Conservation (phyloP, 64 coral and sea anemone species). For the Actinia equina region DNA sequence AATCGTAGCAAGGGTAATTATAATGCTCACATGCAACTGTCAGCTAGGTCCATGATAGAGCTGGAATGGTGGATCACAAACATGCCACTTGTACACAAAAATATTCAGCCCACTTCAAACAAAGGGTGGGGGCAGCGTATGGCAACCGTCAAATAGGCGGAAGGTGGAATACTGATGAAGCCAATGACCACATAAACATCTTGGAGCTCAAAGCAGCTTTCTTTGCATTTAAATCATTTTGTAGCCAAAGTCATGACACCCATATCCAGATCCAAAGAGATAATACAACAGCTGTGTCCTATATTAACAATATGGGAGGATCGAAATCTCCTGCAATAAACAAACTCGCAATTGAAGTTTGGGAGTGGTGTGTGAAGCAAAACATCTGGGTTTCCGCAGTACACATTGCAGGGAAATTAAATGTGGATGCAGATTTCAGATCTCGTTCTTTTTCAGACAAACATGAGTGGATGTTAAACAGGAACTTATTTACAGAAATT, state of each 20-base stretch:
- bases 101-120: slow-evolving; percentile 52
- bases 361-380: slow-evolving; percentile 41
- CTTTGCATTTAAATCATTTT: slow-evolving; percentile 70
- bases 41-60: slow-evolving; percentile 33
- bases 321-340: slow-evolving; percentile 40
- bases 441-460: slow-evolving; percentile 3
- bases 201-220: slow-evolving; percentile 66
- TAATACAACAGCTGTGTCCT: slow-evolving; percentile 47
- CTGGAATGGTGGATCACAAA: slow-evolving; percentile 64
- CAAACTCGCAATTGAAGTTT: slow-evolving; percentile 38
- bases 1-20: slow-evolving; percentile 49
- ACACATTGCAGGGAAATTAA: slow-evolving; percentile 53
- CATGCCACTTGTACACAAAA: slow-evolving; percentile 43
- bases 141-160: slow-evolving; percentile 25
- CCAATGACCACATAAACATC: slow-evolving; percentile 44
- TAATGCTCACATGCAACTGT: slow-evolving; percentile 38
- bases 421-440: slow-evolving; percentile 14
- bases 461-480: slow-evolving; percentile 14
- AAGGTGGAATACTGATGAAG: slow-evolving; percentile 32
- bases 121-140: slow-evolving; percentile 19
- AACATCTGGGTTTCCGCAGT: slow-evolving; percentile 53
- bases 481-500: not conserved
- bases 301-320: slow-evolving; percentile 62
- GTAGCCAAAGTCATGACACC: slow-evolving; percentile 38
- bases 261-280: slow-evolving; percentile 68